Base-by-base conservation (phyloP, 2,113 vertebrate species). In the Corythaeola cristata region DNA sequence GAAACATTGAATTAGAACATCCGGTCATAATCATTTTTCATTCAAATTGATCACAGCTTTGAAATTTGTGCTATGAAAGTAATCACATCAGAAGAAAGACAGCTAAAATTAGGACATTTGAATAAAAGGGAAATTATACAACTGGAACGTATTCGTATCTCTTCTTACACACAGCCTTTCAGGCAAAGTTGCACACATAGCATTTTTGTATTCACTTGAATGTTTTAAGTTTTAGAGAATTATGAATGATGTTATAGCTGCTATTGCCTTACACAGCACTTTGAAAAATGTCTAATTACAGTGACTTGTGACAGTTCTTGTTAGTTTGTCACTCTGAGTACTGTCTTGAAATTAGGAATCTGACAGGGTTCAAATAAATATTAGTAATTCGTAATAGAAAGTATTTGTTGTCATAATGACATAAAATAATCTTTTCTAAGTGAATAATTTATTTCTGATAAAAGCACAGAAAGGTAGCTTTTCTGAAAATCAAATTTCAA, bases 181-280 rank as follows among this genome's bases (percentile, higher is more conserved):
- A 83, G 83, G 74, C 87, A 89, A 91, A 96, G 50, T 93, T 96
- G 95, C 93, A 82, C 26, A 89, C 67, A 22, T 1, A 95, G 79
- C 77, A 63, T 64, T 95, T 97, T 94, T 26, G 2, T 41, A 77
- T 67, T 88, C 53, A 33, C 45, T 95, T 72, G 37, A 90, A 82
- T 87, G 41, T 84, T 92, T 92, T 78, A 92, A 88, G 64, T 93
- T 96, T 91, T 95, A 90, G 92, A 95, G 73, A 96, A 90, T 96
- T 96, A 95, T 95, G 78, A 91, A 94, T 96, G 39, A 69, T 89
- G 81, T 82, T 85, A 55, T 82, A 79, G 64, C 66, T 91, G 33
- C 56, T 92, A 16, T 68, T 85, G 74, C 83, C 85, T 96, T 85
- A 87, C 21, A 60, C n/a, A 89, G 85, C 69, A 79, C 37, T 84